Conservation (phyloP, 2,113 vertebrate species). For the Mormyrus iriodes region DNA sequence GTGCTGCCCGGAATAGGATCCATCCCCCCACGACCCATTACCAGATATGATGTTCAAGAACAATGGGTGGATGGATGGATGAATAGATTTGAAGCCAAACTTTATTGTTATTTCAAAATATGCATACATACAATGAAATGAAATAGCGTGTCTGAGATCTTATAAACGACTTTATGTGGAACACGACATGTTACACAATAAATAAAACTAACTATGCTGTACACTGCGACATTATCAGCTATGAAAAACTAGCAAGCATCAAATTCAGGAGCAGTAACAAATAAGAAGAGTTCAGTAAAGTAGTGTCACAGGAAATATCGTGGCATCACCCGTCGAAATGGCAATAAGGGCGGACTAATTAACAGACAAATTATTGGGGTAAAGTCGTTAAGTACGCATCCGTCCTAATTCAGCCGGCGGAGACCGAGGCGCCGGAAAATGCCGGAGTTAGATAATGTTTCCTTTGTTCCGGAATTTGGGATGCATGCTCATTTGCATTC, state of each 20-base stretch:
- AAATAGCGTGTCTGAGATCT: neutral
- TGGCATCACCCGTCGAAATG: neutral
- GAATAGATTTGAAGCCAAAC: neutral
- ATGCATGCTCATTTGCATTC: constrained; percentile 19
- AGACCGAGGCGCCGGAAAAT: neutral
- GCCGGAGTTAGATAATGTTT: constrained; percentile 11
- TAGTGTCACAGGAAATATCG: neutral
- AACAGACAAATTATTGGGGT: neutral
- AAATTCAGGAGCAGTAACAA: neutral
- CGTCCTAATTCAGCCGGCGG: neutral
- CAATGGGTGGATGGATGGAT: neutral
- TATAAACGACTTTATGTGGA: neutral
- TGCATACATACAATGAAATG: neutral
- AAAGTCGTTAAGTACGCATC: too few relatives aligned
- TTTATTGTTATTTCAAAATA: neutral
- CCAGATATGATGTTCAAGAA: neutral
- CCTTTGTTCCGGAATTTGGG: constrained; percentile 10
- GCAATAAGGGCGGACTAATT: neutral
- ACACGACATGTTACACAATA: neutral
- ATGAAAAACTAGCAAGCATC: neutral
- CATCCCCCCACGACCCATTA: neutral
- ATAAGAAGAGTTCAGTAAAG: neutral
- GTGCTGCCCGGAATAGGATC: neutral
- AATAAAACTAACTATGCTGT: neutral
- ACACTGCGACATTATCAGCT: neutral